Base-by-base conservation (phyloP, 2,888 invertebrate genomes). In the Xestia ashworthii region DNA sequence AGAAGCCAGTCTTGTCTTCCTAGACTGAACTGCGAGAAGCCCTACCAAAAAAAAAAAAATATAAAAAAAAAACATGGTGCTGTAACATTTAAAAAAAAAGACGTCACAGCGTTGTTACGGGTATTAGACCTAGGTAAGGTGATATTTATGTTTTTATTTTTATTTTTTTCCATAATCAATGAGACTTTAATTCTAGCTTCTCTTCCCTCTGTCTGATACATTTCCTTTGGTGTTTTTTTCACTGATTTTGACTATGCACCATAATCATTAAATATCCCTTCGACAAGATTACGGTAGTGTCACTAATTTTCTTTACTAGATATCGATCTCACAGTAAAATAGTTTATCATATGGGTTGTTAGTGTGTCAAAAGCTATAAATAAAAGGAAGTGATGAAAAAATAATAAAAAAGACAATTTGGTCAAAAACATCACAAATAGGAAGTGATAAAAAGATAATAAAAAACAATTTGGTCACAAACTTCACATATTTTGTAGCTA, bases 301-400 rank as follows among this genome's bases (percentile, higher is more conserved):
- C 3, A 38, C 50, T 3, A 0, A 44, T 44, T 53, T 12, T 14
- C 11, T 62, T 12, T 19, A 25, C 38, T 2, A 73, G 1, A 44
- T 8, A 32, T 11, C 8, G 8, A 9, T 19, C 1, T 19, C 19
- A 60, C 19, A 60, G 1, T 0, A 19, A 60, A 32, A 60, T 25
- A 53, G n/a, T 74, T 44, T 58, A 5, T 64, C 19, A 60, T 38
- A 46, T 5, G 14, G 22, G 2, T n/a, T 55, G n/a, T 69, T 44
- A 65, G 38, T 70, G 38, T 38, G 16, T 75, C 55, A 76, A 76
- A 85, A 66, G 19, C 58, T 25, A 75, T 55, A 65, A 60, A 32
- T 41, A 25, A 55, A 58, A 81, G 71, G 73, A 80, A 81, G 73
- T 71, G 16, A 79, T 66, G 75, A 78, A 80, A 74, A 70, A 71